A percentile compares a stretch with the other conserved stretches of the same genome.
Evolutionary conservation across 2,113 vertebrate genomes (phyloP).

Genomic region (Strix aluco): DNA sequence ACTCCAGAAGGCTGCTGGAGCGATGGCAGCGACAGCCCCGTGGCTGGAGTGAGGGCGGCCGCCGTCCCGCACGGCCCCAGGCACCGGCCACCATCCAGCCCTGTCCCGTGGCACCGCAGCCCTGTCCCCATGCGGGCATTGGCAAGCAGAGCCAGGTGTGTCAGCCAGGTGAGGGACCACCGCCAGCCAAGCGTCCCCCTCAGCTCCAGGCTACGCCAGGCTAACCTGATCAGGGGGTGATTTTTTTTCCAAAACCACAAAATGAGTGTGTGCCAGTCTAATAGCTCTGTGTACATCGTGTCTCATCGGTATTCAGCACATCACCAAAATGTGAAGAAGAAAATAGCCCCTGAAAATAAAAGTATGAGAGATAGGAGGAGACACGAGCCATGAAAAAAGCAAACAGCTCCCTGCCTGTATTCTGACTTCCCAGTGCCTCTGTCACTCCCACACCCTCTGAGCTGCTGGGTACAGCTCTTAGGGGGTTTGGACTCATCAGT

Average conservation of each 20-base stretch:
- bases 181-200: not conserved
- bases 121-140: too few relatives aligned
- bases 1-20: not conserved
- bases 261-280: not conserved
- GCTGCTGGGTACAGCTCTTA: not conserved
- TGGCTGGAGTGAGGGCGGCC: rapidly evolving
- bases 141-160: too few relatives aligned
- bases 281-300: not conserved
- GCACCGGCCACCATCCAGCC: too few relatives aligned
- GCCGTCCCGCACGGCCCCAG: too few relatives aligned
- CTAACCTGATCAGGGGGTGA: not conserved
- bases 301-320: slow-evolving; percentile 53
- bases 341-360: slow-evolving; percentile 57
- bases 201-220: not conserved
- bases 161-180: rapidly evolving
- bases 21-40: not conserved
- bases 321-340: not conserved
- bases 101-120: too few relatives aligned
- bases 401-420: not conserved
- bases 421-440: not conserved
- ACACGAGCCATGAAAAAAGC: not conserved
- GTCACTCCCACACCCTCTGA: not conserved
- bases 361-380: slow-evolving; percentile 10
- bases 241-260: not conserved
- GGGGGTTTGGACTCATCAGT: not conserved